A percentile compares a stretch with the other conserved stretches of the same genome.
These are phyloP conservation scores for Cynoglossus semilaevis DNA, from an alignment of 2,113 vertebrate species.

Conservation along the genomic window DNA sequence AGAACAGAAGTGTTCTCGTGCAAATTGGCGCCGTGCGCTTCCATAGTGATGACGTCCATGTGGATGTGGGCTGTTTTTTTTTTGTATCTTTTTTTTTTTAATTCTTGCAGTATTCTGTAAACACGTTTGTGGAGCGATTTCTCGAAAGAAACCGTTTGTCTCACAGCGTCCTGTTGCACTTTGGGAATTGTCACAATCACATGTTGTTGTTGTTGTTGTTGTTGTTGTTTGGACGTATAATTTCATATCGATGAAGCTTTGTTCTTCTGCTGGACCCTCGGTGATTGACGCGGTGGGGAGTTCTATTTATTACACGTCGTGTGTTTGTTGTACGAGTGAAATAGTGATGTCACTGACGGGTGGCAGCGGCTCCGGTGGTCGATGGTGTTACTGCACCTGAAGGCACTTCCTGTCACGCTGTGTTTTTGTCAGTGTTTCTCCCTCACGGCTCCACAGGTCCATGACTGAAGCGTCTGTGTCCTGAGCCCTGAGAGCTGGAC, in stretches of 20 bases:
- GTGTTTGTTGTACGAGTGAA: conserved; percentile 22
- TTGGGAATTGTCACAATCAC: conserved; percentile 37
- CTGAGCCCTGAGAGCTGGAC: conserved; percentile 24
- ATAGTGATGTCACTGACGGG: conserved; percentile 29
- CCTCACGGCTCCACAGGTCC: conserved; percentile 36
- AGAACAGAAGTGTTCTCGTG: conserved; percentile 1
- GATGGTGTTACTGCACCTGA: conserved; percentile 25
- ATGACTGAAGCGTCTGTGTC: conserved; percentile 55
- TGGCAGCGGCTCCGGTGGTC: conserved; percentile 43
- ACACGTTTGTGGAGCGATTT: no score
- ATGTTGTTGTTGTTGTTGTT: no score
- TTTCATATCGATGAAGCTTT: no score
- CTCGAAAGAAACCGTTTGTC: no score
- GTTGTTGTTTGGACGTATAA: no score
- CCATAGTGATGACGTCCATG: no score
- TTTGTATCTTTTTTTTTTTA: background rate
- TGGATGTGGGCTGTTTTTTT: background rate
- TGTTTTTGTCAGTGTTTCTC: conserved; percentile 45
- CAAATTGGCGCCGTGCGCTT: no score
- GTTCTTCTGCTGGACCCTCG: no score
- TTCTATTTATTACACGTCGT: conserved; percentile 26
- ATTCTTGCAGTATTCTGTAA: no score
- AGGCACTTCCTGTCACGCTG: conserved; percentile 47
- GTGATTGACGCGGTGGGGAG: no score
- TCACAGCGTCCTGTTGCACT: conserved; percentile 27